A percentile compares a stretch with the other conserved stretches of the same genome.
These are phyloP conservation scores for Omphaloscelis lunosa DNA, from an alignment of 2,888 invertebrate genomes.

Conservation along the genomic window DNA sequence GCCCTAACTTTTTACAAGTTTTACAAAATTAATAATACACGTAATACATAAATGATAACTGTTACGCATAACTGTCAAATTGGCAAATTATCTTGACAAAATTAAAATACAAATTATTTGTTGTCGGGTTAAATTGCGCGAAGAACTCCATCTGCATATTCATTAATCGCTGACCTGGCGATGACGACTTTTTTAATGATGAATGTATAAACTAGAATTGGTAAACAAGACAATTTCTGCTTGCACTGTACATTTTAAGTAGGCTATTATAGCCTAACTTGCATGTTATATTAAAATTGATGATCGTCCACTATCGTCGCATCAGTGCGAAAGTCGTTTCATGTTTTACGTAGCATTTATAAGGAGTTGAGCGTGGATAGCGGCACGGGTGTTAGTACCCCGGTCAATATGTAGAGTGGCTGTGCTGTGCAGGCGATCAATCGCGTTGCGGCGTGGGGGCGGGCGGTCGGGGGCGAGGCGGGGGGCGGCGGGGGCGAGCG, in stretches of 20 bases:
- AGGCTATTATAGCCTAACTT: not conserved
- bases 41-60: conserved; percentile 30
- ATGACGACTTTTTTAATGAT: conserved; percentile 65
- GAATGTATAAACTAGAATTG: conserved; percentile 52
- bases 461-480: conserved; percentile 55
- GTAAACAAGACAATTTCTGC: conserved; percentile 57
- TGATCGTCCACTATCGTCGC: conserved; percentile 42
- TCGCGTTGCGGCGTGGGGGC: conserved; percentile 82
- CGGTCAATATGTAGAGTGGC: conserved; percentile 91
- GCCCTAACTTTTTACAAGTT: not conserved
- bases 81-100: conserved; percentile 57
- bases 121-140: conserved; percentile 84
- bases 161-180: conserved; percentile 79
- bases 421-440: conserved; percentile 88
- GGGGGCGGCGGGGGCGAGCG: conserved; percentile 69
- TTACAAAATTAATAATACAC: not conserved
- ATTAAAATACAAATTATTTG: conserved; percentile 86
- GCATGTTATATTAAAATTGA: conserved; percentile 31
- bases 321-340: conserved; percentile 64
- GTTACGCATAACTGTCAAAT: conserved; percentile 33
- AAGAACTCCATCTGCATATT: conserved; percentile 85
- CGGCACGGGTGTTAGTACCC: conserved; percentile 87
- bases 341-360: conserved; percentile 80
- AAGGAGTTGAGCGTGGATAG: conserved; percentile 83
- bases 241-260: conserved; percentile 38